Percentiles rank a stretch among this genome's conserved stretches.
Evolutionary conservation across 2,888 invertebrate genomes (phyloP).

Genomic region (Arrhopalites spinosus): DNA sequence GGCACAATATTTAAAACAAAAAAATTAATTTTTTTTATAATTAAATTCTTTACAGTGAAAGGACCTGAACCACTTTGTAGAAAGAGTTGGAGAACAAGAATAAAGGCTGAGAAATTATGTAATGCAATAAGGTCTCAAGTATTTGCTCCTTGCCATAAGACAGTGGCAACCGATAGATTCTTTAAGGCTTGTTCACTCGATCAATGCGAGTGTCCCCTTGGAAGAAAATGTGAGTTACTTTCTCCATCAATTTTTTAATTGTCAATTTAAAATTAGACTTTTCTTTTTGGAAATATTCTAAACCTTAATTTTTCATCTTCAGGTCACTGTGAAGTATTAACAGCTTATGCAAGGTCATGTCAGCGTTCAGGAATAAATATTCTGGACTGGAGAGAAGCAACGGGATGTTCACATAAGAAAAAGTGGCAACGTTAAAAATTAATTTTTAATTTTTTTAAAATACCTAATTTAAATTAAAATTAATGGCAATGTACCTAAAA

Average conservation of each 20-base stretch:
- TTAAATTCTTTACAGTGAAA: constrained; percentile 59
- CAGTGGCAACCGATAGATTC: constrained; percentile 80
- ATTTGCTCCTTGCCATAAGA: constrained; percentile 78
- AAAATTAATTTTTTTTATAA: neutral
- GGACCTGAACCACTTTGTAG: constrained; percentile 53
- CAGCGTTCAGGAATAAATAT: constrained; percentile 72
- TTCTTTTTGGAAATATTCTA: too few species aligned
- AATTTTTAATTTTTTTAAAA: neutral
- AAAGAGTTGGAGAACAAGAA: constrained; percentile 53
- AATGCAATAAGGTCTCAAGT: constrained; percentile 63
- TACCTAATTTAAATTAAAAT: neutral
- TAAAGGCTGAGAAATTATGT: constrained; percentile 61
- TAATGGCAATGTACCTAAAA: constrained; percentile 7
- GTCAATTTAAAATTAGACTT: too few species aligned
- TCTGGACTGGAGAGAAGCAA: constrained; percentile 73
- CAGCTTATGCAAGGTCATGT: constrained; percentile 88
- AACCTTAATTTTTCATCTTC: too few species aligned
- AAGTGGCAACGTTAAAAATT: constrained; percentile 41
- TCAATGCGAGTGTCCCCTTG: constrained; percentile 83
- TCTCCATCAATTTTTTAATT: too few species aligned
- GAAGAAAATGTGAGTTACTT: constrained; percentile 66
- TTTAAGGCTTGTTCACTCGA: constrained; percentile 85
- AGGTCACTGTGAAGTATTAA: constrained; percentile 81
- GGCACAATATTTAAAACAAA: neutral
- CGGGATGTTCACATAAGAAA: constrained; percentile 64